Evolutionary conservation across 2,888 invertebrate genomes (phyloP).

Genomic region (Allophyes oxyacanthae): DNA sequence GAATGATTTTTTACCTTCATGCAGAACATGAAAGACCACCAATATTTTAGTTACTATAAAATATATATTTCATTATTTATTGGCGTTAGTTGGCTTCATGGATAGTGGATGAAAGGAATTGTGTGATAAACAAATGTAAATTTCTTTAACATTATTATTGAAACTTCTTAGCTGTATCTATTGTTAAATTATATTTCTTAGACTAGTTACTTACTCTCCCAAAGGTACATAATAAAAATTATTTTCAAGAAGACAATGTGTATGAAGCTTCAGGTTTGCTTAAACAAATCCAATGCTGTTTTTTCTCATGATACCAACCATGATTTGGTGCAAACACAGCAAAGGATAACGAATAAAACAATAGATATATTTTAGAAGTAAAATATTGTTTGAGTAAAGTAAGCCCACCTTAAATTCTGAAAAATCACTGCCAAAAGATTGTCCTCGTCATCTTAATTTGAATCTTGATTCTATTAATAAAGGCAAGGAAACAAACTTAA

Average conservation of each 20-base stretch:
- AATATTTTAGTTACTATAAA: conserved; percentile 57
- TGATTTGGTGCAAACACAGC: too few relatives aligned
- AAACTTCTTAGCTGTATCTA: conserved; percentile 68
- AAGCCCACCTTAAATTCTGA: conserved; percentile 34
- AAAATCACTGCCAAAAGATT: conserved; percentile 11
- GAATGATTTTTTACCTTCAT: conserved; percentile 13
- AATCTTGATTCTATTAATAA: not conserved
- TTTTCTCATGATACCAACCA: not conserved
- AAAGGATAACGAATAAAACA: too few relatives aligned
- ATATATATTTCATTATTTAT: conserved; percentile 67
- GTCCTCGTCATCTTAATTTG: not conserved
- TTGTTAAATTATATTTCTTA: conserved; percentile 73
- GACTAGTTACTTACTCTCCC: conserved; percentile 69
- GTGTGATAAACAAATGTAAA: conserved; percentile 86
- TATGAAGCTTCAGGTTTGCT: conserved; percentile 17
- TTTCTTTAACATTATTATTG: conserved; percentile 73
- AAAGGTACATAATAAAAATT: conserved; percentile 74
- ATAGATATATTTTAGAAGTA: too few relatives aligned
- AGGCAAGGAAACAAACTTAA: conserved; percentile 5
- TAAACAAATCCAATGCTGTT: not conserved
- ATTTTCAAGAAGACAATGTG: conserved; percentile 16
- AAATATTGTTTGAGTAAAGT: too few relatives aligned
- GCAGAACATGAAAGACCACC: conserved; percentile 49
- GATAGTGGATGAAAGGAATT: conserved; percentile 69
- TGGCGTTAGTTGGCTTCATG: conserved; percentile 69